Conservation (phyloP, 2,113 vertebrate species). For the Malurus cyaneus region DNA sequence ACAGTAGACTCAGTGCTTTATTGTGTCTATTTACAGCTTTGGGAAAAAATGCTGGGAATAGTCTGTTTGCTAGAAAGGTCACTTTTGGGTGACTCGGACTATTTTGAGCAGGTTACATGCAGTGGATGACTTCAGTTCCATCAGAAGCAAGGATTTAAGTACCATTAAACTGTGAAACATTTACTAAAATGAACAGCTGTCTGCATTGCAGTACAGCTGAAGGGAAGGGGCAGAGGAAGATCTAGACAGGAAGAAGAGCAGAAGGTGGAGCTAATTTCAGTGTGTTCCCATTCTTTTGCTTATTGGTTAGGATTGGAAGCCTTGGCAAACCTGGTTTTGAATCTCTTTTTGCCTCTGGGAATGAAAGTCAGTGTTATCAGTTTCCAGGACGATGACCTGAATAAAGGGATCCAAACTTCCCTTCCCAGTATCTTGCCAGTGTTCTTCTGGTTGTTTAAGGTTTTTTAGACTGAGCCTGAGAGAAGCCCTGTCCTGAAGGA, state of each 20-base stretch:
- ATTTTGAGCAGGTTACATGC: slow-evolving; percentile 36
- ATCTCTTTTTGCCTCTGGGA: neutral
- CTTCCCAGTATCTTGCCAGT: neutral
- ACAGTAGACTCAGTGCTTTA: neutral
- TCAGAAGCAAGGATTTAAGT: neutral
- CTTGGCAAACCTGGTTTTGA: neutral
- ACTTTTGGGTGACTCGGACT: neutral
- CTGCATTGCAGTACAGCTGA: neutral
- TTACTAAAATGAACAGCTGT: neutral
- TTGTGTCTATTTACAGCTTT: slow-evolving; percentile 29
- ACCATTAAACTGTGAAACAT: neutral
- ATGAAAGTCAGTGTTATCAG: neutral
- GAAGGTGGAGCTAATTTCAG: neutral
- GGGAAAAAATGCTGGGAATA: neutral
- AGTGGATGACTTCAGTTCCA: neutral
- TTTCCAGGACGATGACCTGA: neutral
- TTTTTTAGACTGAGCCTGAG: neutral
- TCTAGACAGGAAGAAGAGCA: neutral
- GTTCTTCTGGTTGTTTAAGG: neutral
- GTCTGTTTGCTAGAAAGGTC: slow-evolving; percentile 11
- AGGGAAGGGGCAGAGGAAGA: neutral
- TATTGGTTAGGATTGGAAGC: neutral
- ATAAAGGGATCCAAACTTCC: neutral
- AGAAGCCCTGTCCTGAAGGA: neutral
- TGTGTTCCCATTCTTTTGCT: neutral